A percentile compares a stretch with the other conserved stretches of the same genome.
phyloP scores from a whole-genome alignment of 2,888 invertebrate genomes.

The Megamerina dolium region DNA sequence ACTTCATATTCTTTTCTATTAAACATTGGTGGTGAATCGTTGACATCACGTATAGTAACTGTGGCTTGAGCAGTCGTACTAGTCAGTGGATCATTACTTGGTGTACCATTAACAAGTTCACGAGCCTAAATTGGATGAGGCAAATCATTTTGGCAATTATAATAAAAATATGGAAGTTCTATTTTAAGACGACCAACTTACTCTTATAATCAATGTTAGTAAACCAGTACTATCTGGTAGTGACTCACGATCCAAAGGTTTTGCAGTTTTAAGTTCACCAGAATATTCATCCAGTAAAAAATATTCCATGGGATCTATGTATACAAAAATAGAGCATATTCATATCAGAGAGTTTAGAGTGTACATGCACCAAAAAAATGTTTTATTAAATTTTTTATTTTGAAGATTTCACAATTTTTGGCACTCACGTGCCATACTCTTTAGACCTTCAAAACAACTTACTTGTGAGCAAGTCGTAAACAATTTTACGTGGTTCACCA shows the following conservation, averaged over 20 bases:
- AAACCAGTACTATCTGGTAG: constrained; percentile 73
- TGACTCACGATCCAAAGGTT: constrained; percentile 79
- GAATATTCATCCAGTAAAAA: constrained; percentile 72
- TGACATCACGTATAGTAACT: constrained; percentile 80
- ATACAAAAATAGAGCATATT: too few relatives aligned
- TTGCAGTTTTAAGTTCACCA: constrained; percentile 77
- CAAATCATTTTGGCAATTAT: too few relatives aligned
- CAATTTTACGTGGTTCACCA: constrained; percentile 72
- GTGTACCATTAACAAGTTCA: constrained; percentile 68
- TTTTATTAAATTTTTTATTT: too few relatives aligned
- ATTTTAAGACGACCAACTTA: too few relatives aligned
- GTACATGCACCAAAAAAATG: too few relatives aligned
- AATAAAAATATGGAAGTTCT: too few relatives aligned
- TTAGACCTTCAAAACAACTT: too few relatives aligned
- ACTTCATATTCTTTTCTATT: constrained; percentile 75
- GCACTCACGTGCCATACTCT: too few relatives aligned
- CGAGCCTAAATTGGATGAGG: constrained; percentile 66
- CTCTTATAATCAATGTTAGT: constrained; percentile 67
- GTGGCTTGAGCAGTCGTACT: constrained; percentile 68
- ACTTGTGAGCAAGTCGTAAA: constrained; percentile 76
- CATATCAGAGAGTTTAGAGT: too few relatives aligned
- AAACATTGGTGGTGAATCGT: constrained; percentile 82
- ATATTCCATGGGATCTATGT: constrained; percentile 76
- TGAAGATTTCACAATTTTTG: too few relatives aligned
- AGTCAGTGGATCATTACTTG: constrained; percentile 62